Base-by-base conservation (phyloP, 2,113 vertebrate species). In the Irena cyanogastra region DNA sequence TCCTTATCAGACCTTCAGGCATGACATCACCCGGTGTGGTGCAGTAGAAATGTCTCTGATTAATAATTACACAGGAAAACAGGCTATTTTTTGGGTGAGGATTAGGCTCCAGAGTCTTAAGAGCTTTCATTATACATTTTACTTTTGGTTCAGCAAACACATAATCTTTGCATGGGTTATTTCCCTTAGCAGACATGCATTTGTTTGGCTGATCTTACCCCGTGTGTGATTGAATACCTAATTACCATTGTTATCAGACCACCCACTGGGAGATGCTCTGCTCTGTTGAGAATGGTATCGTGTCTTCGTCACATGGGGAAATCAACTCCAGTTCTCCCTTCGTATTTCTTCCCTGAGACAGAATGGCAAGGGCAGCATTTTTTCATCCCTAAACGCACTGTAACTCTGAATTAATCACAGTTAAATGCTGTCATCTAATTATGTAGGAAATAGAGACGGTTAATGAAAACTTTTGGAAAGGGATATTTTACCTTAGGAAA, bases 191-290 rank as follows among this genome's bases (percentile, higher is more conserved):
- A 93, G 89, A 39, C 59, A 21, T 54, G 44, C 41, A 80, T 91
- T 94, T 83, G 50, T 92, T 93, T 80, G 90, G 84, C 70, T 88
- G 84, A 79, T 94, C 59, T 91, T 90, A 53, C 83, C 37, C 65
- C 77, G 26, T 61, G 41, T 89, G 87, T 95, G 96, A 96, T 88
- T 75, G 90, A 96, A 94, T 94, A 94, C 66, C 94, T 96, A 97
- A 97, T 97, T 95, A 96, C 64, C 78, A 81, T 56, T 77, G 89
- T 91, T 96, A 95, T 66, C 92, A 90, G 92, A 50, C 54, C 76
- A 85, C 54, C 1, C 1, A 5, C 42, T 2, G 11, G 71, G 83
- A 94, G 63, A 78, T 27, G 52, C 64, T 96, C 39, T 1, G 24
- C 71, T 90, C 82, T 83, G 63, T 61, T 10, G 9, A 83, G 85